Conservation (phyloP, 2,113 vertebrate species). For the Tragelaphus strepsiceros region DNA sequence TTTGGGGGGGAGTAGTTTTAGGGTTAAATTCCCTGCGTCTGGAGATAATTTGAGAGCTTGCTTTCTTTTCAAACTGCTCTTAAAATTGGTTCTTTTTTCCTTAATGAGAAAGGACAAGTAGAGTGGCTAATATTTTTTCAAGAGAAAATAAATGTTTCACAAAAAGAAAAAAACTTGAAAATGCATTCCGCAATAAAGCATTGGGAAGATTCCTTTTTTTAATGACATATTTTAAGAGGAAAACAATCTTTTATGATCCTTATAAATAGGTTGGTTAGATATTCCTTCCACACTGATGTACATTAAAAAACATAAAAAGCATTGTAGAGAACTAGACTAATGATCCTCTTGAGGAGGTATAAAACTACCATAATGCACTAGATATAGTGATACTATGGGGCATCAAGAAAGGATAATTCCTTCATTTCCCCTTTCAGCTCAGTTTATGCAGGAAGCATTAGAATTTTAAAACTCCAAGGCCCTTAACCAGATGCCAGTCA, state of each 20-base stretch:
- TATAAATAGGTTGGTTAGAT: slow-evolving; percentile 57
- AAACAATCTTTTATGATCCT: slow-evolving; percentile 41
- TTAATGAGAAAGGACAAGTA: slow-evolving; percentile 22
- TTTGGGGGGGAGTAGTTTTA: neutral
- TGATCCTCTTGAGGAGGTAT: neutral
- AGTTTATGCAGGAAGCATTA: neutral
- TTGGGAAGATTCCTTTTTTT: slow-evolving; percentile 37
- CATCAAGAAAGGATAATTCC: neutral
- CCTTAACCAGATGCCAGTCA: neutral
- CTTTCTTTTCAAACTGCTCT: neutral
- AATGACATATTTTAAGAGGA: slow-evolving; percentile 47
- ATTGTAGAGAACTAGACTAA: slow-evolving; percentile 39
- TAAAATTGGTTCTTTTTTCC: slow-evolving; percentile 11
- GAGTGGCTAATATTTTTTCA: slow-evolving; percentile 29
- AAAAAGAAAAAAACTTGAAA: slow-evolving; percentile 42
- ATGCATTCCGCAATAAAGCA: slow-evolving; percentile 34
- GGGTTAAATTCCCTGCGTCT: slow-evolving; percentile 12
- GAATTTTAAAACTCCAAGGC: neutral
- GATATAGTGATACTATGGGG: neutral
- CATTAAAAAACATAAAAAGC: slow-evolving; percentile 53
- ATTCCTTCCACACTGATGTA: slow-evolving; percentile 30
- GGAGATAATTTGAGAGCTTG: neutral
- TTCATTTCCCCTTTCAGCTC: neutral
- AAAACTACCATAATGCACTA: neutral
- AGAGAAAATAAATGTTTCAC: slow-evolving; percentile 34